Base-by-base conservation (phyloP, 1,140 invertebrate species). In the Drosophila mauritiana region DNA sequence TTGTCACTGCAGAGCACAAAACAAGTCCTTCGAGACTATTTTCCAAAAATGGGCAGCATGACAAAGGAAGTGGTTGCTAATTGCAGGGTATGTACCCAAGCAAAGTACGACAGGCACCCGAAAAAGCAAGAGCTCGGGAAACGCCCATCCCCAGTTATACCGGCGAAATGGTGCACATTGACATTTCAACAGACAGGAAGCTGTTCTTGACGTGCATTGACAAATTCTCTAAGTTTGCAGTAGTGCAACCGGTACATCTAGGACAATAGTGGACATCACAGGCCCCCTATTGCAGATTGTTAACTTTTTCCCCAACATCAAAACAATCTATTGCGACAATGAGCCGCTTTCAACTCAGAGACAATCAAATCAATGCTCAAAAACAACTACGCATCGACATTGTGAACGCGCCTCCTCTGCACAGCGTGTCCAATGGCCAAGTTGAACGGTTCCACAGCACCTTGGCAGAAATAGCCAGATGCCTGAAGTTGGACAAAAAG, bases 41-140 rank as follows among this genome's bases (percentile, higher is more conserved):
- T 8, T 8, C 27, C 27, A 2, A 31, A 31, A 31, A 81, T 78
- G 52, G 54, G 42, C 0, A 51, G 51, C 10, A 11, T 76, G 5
- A 58, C 57, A 15, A 72, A 31, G 2, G 7, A 31, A 8, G 27
- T 31, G 7, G 1, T 8, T 8, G 27, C 27, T 31, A 31, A 31
- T 31, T 31, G 27, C 1, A 31, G 7, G 27, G 27, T 67, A n/a
- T 76, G 67, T 45, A 37, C 36, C 11, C 49, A 36, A 51, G 58
- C 57, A 11, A 78, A 78, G 22, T 78, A 76, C 27, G 43, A 76
- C 27, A n/a, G 59, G 1, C 73, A 76, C 8, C 73, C 59, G 31
- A 31, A 73, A 13, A 73, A 67, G 2, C 56, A 78, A 27, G 34
- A 27, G 17, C 40, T 78, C 2, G 73, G 46, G 27, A 31, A 39